Conservation (phyloP, 1,140 invertebrate species). For the Trigoniulus corallinus region DNA sequence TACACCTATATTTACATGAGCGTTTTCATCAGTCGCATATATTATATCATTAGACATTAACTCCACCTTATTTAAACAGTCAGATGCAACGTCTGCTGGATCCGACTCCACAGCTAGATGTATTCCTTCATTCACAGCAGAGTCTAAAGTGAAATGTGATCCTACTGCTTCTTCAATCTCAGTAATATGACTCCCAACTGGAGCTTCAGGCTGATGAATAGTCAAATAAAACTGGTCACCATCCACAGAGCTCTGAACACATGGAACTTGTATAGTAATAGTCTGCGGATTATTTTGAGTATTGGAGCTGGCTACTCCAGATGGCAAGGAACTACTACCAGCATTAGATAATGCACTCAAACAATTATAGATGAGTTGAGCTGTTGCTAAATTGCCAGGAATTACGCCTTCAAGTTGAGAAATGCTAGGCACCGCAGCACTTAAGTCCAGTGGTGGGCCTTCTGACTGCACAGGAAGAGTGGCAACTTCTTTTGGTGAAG, state of each 20-base stretch:
- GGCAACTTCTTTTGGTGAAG: no score
- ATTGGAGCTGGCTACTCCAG: conserved; percentile 29
- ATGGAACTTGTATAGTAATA: conserved; percentile 31
- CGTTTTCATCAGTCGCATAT: neutral
- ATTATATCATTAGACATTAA: no score
- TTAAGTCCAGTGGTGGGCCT: no score
- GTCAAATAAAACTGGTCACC: conserved; percentile 13
- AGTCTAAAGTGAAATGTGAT: neutral
- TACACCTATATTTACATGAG: neutral
- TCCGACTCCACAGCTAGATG: neutral
- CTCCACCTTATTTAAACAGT: no score
- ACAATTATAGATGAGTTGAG: conserved; percentile 36
- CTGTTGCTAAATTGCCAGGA: conserved; percentile 32
- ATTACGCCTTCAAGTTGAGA: conserved; percentile 24
- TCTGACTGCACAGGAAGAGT: no score
- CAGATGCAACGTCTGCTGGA: no score
- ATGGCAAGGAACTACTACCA: conserved; percentile 25
- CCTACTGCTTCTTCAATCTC: neutral
- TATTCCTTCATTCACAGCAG: neutral
- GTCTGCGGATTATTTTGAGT: conserved; percentile 30
- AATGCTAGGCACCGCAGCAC: conserved; percentile 9
- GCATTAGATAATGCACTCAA: conserved; percentile 30
- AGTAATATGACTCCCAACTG: neutral
- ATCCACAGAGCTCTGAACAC: conserved; percentile 6
- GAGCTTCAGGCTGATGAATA: conserved; percentile 9